Percentiles rank a stretch among this genome's conserved stretches.
phyloP scores from a whole-genome alignment of 1,140 invertebrate genomes.

The Dysdera silvatica region DNA sequence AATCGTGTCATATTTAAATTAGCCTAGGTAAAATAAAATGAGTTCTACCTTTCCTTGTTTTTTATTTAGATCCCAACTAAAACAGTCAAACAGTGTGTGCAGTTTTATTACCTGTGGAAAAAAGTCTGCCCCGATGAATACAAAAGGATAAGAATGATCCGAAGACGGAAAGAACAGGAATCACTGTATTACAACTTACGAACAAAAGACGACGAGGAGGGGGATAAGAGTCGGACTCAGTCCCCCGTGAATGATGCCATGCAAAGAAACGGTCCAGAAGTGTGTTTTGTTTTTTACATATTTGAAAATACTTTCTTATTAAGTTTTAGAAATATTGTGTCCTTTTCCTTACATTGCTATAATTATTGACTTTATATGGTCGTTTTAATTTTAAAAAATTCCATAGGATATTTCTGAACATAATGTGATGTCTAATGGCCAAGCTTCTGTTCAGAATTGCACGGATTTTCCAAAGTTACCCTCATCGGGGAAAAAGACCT shows the following conservation, averaged over 20 bases:
- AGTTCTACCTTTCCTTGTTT: too few species aligned
- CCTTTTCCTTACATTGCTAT: background rate
- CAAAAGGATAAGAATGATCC: constrained; percentile 52
- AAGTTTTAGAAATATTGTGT: background rate
- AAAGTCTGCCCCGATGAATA: constrained; percentile 84
- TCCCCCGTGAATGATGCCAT: background rate
- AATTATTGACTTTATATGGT: background rate
- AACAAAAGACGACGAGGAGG: constrained; percentile 33
- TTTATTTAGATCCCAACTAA: constrained; percentile 60
- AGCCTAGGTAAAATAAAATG: too few species aligned
- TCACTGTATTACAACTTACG: constrained; percentile 41
- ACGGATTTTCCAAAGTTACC: too few species aligned
- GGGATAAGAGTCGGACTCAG: constrained; percentile 1
- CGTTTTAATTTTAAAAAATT: background rate
- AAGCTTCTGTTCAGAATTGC: background rate
- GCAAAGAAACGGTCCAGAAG: background rate
- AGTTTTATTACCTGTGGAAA: constrained; percentile 99
- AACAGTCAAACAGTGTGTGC: constrained; percentile 84
- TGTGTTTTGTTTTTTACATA: background rate
- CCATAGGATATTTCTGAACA: constrained; percentile 10
- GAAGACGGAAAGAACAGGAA: constrained; percentile 46
- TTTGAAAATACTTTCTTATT: background rate
- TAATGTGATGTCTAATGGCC: constrained; percentile 9
- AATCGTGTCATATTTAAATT: too few species aligned
- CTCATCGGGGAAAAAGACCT: too few species aligned